These are phyloP conservation scores for Cecropterus lyciades DNA, from an alignment of 1,140 invertebrate species.

Conservation along the genomic window DNA sequence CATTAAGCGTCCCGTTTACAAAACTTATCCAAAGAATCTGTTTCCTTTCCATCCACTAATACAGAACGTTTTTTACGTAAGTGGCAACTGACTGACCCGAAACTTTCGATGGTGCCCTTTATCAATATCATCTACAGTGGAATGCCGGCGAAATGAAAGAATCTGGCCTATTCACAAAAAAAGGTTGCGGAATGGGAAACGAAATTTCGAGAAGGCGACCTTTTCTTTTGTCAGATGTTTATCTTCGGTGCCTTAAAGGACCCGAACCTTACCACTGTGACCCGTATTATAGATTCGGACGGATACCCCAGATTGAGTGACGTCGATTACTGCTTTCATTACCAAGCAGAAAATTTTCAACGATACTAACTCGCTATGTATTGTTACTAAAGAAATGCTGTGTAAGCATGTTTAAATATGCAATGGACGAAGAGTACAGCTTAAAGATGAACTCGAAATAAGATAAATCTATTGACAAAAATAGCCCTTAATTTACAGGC, in stretches of 20 bases:
- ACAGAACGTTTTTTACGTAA: constrained; percentile 33
- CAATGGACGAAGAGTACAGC: constrained; percentile 41
- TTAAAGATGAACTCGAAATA: constrained; percentile 53
- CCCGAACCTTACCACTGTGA: constrained; percentile 25
- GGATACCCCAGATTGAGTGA: not conserved
- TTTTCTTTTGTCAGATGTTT: constrained; percentile 61
- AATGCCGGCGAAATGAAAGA: constrained; percentile 58
- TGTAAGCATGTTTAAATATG: constrained; percentile 1
- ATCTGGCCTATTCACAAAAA: constrained; percentile 60
- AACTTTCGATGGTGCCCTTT: constrained; percentile 51
- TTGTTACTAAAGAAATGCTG: not conserved
- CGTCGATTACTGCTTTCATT: constrained; percentile 11
- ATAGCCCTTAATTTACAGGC: constrained; percentile 48
- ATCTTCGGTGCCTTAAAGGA: constrained; percentile 55
- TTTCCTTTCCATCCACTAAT: constrained; percentile 30
- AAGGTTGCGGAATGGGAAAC: constrained; percentile 58
- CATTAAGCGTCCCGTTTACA: constrained; percentile 38
- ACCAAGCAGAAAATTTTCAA: not conserved
- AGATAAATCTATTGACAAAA: constrained; percentile 56
- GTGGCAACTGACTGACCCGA: not conserved
- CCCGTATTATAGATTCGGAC: constrained; percentile 16
- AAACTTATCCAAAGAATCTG: constrained; percentile 32
- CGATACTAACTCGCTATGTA: constrained; percentile 11
- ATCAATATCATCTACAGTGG: constrained; percentile 63
- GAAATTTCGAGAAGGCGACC: constrained; percentile 59